phyloP scores from a whole-genome alignment of 2,113 vertebrate species.

The Zootoca vivipara region DNA sequence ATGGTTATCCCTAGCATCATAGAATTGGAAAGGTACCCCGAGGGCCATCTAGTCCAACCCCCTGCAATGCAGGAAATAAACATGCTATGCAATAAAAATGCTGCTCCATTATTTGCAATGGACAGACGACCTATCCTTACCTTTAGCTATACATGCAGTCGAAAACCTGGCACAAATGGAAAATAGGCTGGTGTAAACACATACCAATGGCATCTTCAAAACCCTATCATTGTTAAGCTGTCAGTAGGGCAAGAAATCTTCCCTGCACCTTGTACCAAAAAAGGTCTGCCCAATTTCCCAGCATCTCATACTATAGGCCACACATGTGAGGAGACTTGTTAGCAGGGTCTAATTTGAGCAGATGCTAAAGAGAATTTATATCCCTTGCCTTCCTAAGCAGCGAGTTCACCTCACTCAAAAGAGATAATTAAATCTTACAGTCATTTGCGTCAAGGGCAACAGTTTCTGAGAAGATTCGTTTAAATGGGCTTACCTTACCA shows the following conservation, averaged over 20 bases:
- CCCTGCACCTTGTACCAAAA: neutral
- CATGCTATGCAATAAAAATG: neutral
- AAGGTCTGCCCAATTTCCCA: neutral
- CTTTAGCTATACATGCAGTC: neutral
- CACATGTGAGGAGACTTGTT: neutral
- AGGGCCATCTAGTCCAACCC: too few species aligned
- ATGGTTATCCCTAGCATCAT: neutral
- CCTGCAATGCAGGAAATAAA: too few species aligned
- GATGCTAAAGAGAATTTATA: neutral
- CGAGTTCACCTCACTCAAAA: neutral
- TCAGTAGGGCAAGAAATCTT: neutral
- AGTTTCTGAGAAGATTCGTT: neutral
- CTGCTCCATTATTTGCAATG: neutral
- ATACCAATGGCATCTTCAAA: neutral
- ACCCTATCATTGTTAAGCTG: neutral
- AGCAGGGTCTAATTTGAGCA: neutral
- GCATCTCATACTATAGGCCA: neutral
- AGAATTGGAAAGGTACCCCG: too few species aligned
- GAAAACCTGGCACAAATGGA: neutral
- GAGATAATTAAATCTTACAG: neutral
- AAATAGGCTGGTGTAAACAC: neutral
- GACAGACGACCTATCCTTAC: neutral
- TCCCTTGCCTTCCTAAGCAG: neutral
- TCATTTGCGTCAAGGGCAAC: neutral
- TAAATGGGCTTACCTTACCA: constrained; percentile 28